A percentile compares a stretch with the other conserved stretches of the same genome.
Evolutionary conservation across 2,797 vertebrate genomes (phyloP).

Genomic region (Balearica regulorum): DNA sequence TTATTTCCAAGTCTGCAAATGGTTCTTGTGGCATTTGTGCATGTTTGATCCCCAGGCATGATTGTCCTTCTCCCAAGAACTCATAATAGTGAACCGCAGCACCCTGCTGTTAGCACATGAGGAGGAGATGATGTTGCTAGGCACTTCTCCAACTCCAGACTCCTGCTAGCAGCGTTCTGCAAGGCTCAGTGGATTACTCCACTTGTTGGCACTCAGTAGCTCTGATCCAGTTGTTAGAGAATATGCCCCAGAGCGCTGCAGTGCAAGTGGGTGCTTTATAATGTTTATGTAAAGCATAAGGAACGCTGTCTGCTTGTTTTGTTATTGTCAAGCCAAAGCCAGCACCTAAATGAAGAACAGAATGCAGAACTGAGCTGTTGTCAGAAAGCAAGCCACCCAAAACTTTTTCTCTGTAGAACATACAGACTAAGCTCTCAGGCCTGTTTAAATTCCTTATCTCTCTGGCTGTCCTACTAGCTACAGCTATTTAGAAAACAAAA

Average conservation of each 20-base stretch:
- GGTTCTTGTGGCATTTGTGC: background rate
- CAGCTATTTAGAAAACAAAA: background rate
- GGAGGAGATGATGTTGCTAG: background rate
- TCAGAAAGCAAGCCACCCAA: background rate
- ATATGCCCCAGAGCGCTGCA: background rate
- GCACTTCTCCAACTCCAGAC: background rate
- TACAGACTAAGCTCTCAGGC: background rate
- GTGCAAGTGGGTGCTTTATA: background rate
- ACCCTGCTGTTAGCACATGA: background rate
- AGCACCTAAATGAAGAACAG: background rate
- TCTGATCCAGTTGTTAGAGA: background rate
- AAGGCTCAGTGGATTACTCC: background rate
- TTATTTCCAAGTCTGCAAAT: background rate
- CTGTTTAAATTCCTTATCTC: background rate
- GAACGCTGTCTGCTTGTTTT: background rate
- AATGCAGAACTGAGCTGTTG: background rate
- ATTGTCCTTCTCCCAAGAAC: background rate
- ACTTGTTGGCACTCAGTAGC: background rate
- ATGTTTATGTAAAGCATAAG: background rate
- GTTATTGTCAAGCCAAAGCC: background rate
- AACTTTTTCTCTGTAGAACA: background rate
- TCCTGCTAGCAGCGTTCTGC: background rate
- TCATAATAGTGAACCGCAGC: background rate
- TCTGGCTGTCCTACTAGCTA: background rate
- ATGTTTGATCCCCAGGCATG: background rate